Conservation (phyloP, 2,888 invertebrate genomes). For the Acleris cristana region DNA sequence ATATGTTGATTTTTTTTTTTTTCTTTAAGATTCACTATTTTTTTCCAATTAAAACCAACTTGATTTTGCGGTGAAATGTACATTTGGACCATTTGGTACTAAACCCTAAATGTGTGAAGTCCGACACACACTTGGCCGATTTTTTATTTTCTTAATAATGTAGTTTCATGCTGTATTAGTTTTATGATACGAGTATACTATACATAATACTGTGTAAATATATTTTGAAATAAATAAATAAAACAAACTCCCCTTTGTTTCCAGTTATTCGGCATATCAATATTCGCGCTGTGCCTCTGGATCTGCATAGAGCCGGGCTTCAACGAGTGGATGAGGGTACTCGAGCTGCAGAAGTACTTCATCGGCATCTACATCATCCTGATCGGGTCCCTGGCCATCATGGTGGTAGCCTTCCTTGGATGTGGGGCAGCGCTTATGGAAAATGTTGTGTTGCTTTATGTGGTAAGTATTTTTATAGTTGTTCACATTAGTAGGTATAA, state of each 20-base stretch:
- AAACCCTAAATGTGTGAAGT: too few relatives aligned
- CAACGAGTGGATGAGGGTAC: constrained; percentile 90
- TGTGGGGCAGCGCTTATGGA: constrained; percentile 93
- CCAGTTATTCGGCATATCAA: constrained; percentile 90
- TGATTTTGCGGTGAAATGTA: too few relatives aligned
- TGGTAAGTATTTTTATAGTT: constrained; percentile 81
- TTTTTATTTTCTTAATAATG: too few relatives aligned
- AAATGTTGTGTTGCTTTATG: constrained; percentile 86
- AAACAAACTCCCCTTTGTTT: constrained; percentile 48
- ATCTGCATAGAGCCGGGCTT: constrained; percentile 91
- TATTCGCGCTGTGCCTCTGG: constrained; percentile 92
- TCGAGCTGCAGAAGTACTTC: constrained; percentile 91
- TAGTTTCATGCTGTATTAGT: too few relatives aligned
- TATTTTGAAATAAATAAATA: too few relatives aligned
- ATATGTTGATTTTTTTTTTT: too few relatives aligned
- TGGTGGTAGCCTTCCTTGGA: constrained; percentile 91
- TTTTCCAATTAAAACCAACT: too few relatives aligned
- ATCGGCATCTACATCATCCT: constrained; percentile 93
- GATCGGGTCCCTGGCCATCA: constrained; percentile 87
- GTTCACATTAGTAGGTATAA: neutral
- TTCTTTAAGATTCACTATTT: too few relatives aligned
- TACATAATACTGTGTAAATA: too few relatives aligned
- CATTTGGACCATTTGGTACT: too few relatives aligned
- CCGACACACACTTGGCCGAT: too few relatives aligned
- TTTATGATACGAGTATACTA: too few relatives aligned